phyloP scores from a whole-genome alignment of 2,797 vertebrate species.

The Philypnodon macrostomus region DNA sequence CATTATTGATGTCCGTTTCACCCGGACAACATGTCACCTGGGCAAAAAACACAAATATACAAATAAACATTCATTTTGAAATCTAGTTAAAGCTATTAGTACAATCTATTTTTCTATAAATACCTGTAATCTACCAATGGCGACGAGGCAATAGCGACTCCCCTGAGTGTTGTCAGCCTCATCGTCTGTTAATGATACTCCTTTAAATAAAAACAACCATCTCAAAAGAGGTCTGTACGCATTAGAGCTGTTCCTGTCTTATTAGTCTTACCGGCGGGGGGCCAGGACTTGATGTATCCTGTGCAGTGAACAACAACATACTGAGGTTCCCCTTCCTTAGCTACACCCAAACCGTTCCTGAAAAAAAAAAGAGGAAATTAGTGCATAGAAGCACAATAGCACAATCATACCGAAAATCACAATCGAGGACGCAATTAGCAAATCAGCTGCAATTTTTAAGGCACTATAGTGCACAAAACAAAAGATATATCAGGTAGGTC shows the following conservation, averaged over 20 bases:
- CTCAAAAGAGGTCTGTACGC: not conserved
- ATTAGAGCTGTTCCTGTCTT: not conserved
- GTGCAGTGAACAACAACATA: constrained; percentile 97
- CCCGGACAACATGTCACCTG: constrained; percentile 93
- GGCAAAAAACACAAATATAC: not conserved
- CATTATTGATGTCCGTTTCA: constrained; percentile 83
- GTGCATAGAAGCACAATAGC: not conserved
- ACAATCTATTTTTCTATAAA: too few relatives aligned
- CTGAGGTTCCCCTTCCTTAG: constrained; percentile 91
- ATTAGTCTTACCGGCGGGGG: constrained; percentile 85
- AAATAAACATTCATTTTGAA: constrained; percentile 2
- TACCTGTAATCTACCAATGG: constrained; percentile 95
- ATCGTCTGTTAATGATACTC: constrained; percentile 89
- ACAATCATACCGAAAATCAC: too few relatives aligned
- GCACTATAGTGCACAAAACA: too few relatives aligned
- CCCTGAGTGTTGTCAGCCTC: constrained; percentile 89
- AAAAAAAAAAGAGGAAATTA: not conserved
- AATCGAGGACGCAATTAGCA: too few relatives aligned
- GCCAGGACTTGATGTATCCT: constrained; percentile 97
- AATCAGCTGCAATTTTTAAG: too few relatives aligned
- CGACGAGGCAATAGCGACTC: constrained; percentile 94
- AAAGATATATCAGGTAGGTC: too few relatives aligned
- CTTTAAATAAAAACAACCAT: constrained; percentile 60
- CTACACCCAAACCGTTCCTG: constrained; percentile 88
- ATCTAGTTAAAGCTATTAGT: too few relatives aligned